Evolutionary conservation across 2,797 vertebrate species (phyloP).

Genomic region (Typhlichthys subterraneus): DNA sequence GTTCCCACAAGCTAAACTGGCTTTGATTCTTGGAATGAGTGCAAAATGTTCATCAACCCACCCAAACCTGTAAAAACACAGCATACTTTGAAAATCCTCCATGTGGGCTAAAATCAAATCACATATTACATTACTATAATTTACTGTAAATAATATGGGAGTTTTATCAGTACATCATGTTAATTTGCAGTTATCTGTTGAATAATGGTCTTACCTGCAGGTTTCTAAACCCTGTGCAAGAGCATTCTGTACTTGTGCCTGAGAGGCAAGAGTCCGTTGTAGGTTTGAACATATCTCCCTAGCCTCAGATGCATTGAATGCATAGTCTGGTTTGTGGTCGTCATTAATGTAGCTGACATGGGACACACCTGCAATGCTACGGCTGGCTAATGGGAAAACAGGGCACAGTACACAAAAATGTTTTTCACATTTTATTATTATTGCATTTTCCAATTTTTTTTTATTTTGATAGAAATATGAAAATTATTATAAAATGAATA

Average conservation of each 20-base stretch:
- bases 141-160: background rate
- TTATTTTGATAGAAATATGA: background rate
- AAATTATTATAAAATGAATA: background rate
- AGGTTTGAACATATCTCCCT: conserved; percentile 62
- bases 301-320: conserved; percentile 69
- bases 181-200: background rate
- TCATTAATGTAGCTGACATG: conserved; percentile 44
- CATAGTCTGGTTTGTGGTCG: conserved; percentile 49
- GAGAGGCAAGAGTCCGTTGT: conserved; percentile 68
- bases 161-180: background rate
- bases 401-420: conserved; percentile 17
- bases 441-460: background rate
- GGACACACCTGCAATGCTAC: conserved; percentile 67
- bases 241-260: conserved; percentile 65
- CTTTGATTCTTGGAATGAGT: conserved; percentile 71
- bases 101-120: background rate
- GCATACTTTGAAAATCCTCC: background rate
- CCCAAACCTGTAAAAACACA: conserved; percentile 64
- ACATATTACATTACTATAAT: background rate
- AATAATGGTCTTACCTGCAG: conserved; percentile 69
- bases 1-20: conserved; percentile 58
- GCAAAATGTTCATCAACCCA: conserved; percentile 79
- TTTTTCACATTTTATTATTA: background rate
- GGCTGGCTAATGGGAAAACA: conserved; percentile 62
- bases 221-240: conserved; percentile 70